Evolutionary conservation across 2,888 invertebrate species (phyloP), one percentile per base, ranked within the genome.

Genomic region (Drosophila barbarae): DNA sequence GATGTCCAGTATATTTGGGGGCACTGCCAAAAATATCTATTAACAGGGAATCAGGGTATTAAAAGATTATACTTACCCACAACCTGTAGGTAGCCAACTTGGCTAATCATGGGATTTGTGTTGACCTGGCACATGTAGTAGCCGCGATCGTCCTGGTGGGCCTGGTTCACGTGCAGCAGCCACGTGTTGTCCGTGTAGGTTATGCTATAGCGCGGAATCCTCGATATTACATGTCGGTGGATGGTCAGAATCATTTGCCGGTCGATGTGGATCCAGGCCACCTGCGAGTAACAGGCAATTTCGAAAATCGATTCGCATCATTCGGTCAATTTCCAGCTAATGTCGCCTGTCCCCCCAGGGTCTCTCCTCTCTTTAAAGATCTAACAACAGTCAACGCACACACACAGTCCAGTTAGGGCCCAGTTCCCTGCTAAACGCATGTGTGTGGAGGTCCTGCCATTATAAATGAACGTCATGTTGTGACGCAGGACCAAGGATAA

Each of bases 241-340:
- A 97, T 95, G 42, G 97, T 96, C 74, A 97, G 91, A 86, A 97
- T 95, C 95, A 97, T 96, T 91, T 97, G 96, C 52, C 96, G 93
- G 90, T 97, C 96, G 87, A 97, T 96, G 90, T 97, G 96, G 85
- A 97, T 95, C 97, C 97, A 97, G 71, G 97, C 97, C 85, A 97
- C 96, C 97, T 97, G 53, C 18, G 47, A 34, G 41, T 60, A 49
- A 26, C 39, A 64, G 59, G 50, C 44, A 42, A 58, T 54, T 53
- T 28, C 5, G 10, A 50, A 35, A 44, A 51, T 63, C 30, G 36
- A 63, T 50, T 50, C 44, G 23, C 60, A 36, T 44, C 10, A 23
- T 18, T 50, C 12, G 65, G 10, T 44, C 50, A 42, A 44, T 32
- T 26, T 21, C 23, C 46, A 54, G 42, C 41, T 42, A 53, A 65